Evolutionary conservation across 2,888 invertebrate genomes (phyloP), one percentile per base, ranked within the genome.

Genomic region (Caenorhabditis japonica): DNA sequence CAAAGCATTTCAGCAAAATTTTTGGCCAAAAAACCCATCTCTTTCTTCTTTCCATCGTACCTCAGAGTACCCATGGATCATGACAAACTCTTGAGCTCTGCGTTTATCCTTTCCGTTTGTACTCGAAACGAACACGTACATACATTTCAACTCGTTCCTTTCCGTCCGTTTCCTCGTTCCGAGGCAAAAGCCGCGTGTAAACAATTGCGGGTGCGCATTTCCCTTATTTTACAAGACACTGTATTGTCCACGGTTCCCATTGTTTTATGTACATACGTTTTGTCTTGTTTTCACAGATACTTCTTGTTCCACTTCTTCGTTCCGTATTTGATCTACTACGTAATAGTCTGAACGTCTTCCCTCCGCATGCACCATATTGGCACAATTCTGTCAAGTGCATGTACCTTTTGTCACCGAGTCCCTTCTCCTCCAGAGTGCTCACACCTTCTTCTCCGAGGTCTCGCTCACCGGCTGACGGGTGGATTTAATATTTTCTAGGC

Each of bases 151-250:
- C 51, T 51, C 15, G 36, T 36, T 17, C 39, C 10, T 7, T 55
- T 30, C 33, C 34, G 38, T 33, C 39, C 39, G 49, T 39, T 12
- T 30, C 25, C 15, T 13, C 27, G 41, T 51, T 41, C 43, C 17
- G 55, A 56, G 49, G 55, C 64, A 64, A 64, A 64, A 64, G 64
- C 64, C 55, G 55, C 47, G 30, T 64, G 55, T 56, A 64, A 47
- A 64, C 55, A 64, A 17, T 1, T 7, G 25, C 1, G 34, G 30
- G 5, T 27, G 53, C 49, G 49, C 49, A 51, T 49, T 66, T 66
- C 56, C 43, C 66, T 56, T 56, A 43, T 56, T 66, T 41, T 66
- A 56, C 53, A 51, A 36, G 49, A 66, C 66, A 56, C 41, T 66
- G 66, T 66, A 56, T 62, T 30, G 53, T 52, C 27, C 36, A 43